phyloP scores from a whole-genome alignment of 37 sponge, comb jelly and placozoan genomes.

The Hexactinellida sp. region DNA sequence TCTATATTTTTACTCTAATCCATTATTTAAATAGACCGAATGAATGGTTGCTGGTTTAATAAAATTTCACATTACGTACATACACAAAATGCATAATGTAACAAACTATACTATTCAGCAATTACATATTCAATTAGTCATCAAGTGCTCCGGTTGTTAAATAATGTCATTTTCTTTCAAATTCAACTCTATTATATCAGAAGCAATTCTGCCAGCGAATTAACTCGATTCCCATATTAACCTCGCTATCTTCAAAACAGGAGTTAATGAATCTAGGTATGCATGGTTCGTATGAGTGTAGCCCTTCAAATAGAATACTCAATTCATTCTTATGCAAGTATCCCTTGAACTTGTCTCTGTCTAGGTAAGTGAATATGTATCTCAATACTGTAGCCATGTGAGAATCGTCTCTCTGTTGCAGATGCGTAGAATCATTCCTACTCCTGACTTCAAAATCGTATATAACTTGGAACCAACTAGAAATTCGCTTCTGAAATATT shows the following conservation, averaged over 20 bases:
- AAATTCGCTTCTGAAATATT: not conserved
- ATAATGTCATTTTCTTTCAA: not conserved
- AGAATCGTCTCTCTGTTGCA: not conserved
- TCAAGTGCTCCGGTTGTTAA: not conserved
- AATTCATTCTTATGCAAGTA: not conserved
- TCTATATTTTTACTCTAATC: too few relatives aligned
- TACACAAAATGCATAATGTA: too few relatives aligned
- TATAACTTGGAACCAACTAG: not conserved
- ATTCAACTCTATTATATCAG: not conserved
- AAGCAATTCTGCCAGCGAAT: not conserved
- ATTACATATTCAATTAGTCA: too few relatives aligned
- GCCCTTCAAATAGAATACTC: not conserved
- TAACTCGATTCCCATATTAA: not conserved
- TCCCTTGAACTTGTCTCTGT: not conserved
- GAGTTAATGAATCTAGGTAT: not conserved
- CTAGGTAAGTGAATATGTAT: not conserved
- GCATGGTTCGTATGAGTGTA: slow-evolving; percentile 12
- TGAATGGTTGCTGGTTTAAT: not conserved
- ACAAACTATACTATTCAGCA: too few relatives aligned
- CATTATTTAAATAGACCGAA: too few relatives aligned
- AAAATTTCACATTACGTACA: not conserved
- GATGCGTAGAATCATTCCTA: not conserved
- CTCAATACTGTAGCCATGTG: not conserved
- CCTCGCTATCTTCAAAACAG: not conserved
- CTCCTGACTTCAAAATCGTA: not conserved